These are phyloP conservation scores for Tenebrosternarchus preto DNA, from an alignment of 2,113 vertebrate genomes.

Conservation along the genomic window DNA sequence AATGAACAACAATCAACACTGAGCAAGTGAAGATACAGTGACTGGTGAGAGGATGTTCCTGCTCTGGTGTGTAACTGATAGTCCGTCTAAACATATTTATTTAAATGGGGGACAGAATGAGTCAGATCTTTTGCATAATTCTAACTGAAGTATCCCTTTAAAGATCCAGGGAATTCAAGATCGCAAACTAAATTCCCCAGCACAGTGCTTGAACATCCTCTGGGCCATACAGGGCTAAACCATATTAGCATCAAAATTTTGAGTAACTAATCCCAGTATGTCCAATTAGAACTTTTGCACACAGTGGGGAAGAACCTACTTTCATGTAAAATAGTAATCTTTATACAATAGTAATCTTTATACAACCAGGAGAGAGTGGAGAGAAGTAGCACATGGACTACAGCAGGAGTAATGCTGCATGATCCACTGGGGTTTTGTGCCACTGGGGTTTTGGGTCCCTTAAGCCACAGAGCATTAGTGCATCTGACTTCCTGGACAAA, in stretches of 20 bases:
- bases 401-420: neutral
- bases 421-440: neutral
- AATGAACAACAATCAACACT: too few relatives aligned
- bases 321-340: neutral
- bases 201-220: neutral
- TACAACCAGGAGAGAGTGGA: neutral
- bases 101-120: neutral
- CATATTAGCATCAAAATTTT: slow-evolving; percentile 17
- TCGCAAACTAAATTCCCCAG: neutral
- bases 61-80: neutral
- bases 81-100: neutral
- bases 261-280: neutral
- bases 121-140: neutral
- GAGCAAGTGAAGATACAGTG: too few relatives aligned
- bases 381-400: neutral
- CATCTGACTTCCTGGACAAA: neutral
- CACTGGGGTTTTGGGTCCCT: neutral
- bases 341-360: too few relatives aligned
- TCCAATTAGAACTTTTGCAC: neutral
- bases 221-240: neutral
- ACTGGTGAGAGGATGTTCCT: too few relatives aligned
- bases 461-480: neutral
- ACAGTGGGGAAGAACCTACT: neutral
- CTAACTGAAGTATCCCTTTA: slow-evolving; percentile 1
- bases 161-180: neutral